A percentile compares a stretch with the other conserved stretches of the same genome.
phyloP scores from a whole-genome alignment of 2,797 vertebrate species.

The Poeciliopsis paucimaculata region DNA sequence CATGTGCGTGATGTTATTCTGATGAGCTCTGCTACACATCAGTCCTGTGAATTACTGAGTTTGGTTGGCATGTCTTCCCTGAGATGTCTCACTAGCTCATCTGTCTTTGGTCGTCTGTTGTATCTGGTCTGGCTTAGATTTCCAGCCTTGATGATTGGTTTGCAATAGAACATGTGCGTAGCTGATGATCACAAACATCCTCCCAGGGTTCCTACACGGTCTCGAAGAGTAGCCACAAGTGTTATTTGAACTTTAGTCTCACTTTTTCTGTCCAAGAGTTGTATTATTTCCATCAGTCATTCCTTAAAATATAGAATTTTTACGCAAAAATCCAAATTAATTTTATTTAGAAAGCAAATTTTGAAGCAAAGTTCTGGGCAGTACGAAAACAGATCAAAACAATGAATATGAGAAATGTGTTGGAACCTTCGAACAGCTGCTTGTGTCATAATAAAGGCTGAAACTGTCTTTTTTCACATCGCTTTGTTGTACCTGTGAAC shows the following conservation, averaged over 20 bases:
- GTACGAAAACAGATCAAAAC: neutral
- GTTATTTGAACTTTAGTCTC: neutral
- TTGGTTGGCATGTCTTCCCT: constrained; percentile 38
- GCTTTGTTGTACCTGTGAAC: constrained; percentile 17
- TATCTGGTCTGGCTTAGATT: constrained; percentile 64
- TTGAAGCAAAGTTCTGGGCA: neutral
- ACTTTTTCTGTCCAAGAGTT: neutral
- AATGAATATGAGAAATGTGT: neutral
- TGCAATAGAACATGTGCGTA: constrained; percentile 57
- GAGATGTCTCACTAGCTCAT: constrained; percentile 23
- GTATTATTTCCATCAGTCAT: neutral
- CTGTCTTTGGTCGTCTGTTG: constrained; percentile 51
- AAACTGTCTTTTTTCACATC: neutral
- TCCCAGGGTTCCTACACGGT: neutral
- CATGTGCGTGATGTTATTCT: constrained; percentile 50
- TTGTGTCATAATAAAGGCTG: constrained; percentile 1
- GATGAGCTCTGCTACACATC: constrained; percentile 70
- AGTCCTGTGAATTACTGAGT: constrained; percentile 67
- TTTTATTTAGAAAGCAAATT: neutral
- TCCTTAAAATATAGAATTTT: neutral
- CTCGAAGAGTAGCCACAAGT: neutral
- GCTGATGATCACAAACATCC: constrained; percentile 37
- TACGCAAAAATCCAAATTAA: neutral
- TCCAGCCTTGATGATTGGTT: constrained; percentile 43
- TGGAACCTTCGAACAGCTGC: constrained; percentile 10